Evolutionary conservation across 2,888 invertebrate genomes (phyloP).

Genomic region (Chalcosyrphus nemorum): DNA sequence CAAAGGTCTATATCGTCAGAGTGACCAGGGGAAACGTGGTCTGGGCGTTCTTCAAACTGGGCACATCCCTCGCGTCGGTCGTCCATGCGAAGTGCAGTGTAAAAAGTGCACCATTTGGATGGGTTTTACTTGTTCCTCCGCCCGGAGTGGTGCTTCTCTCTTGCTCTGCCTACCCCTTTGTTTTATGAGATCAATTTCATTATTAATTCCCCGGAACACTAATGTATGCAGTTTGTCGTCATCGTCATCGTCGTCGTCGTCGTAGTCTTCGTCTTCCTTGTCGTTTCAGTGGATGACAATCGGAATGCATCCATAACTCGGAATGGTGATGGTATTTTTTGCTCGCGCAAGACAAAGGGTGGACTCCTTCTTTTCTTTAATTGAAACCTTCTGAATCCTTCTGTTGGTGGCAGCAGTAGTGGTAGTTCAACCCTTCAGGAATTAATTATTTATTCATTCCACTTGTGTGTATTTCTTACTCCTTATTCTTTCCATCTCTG

Average conservation of each 20-base stretch:
- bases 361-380: constrained; percentile 47
- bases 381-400: constrained; percentile 38
- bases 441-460: constrained; percentile 59
- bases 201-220: constrained; percentile 59
- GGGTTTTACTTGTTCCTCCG: constrained; percentile 11
- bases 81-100: not conserved
- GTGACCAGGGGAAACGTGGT: constrained; percentile 14
- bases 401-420: constrained; percentile 9
- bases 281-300: constrained; percentile 31
- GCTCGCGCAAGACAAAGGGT: constrained; percentile 19
- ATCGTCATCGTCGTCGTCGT: constrained; percentile 36
- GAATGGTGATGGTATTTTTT: constrained; percentile 31
- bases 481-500: constrained; percentile 16
- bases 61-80: constrained; percentile 53
- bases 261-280: no score
- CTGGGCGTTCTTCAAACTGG: constrained; percentile 62
- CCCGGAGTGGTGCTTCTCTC: not conserved
- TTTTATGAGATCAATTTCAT: constrained; percentile 67
- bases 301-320: constrained; percentile 54
- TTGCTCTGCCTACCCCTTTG: constrained; percentile 51
- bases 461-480: constrained; percentile 8
- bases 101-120: constrained; percentile 23
- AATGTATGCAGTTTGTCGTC: constrained; percentile 50
- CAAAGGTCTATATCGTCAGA: constrained; percentile 30
- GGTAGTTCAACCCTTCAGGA: constrained; percentile 42